These are phyloP conservation scores for Nomada hirtipes DNA, from an alignment of 2,888 invertebrate species.

Conservation along the genomic window DNA sequence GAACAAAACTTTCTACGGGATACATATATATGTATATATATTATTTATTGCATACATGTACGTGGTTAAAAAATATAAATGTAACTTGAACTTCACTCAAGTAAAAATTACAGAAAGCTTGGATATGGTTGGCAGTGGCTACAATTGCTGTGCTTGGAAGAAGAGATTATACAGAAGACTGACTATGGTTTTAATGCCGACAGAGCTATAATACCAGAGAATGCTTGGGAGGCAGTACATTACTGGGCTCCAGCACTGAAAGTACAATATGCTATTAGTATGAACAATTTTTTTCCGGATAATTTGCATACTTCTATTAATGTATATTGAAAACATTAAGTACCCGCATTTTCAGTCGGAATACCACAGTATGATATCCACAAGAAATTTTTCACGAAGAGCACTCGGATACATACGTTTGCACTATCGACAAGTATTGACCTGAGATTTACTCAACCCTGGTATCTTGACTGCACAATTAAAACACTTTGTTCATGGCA, in stretches of 20 bases:
- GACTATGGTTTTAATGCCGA: slow-evolving; percentile 13
- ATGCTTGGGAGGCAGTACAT: slow-evolving; percentile 63
- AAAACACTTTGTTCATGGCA: slow-evolving; percentile 69
- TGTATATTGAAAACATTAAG: too few relatives aligned
- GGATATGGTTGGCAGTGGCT: slow-evolving; percentile 70
- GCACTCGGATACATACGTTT: slow-evolving; percentile 68
- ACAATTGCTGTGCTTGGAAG: slow-evolving; percentile 67
- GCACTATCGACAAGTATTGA: slow-evolving; percentile 65
- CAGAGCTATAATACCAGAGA: slow-evolving; percentile 59
- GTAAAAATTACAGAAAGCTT: slow-evolving; percentile 53
- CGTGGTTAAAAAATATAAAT: background rate
- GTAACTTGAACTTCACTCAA: background rate
- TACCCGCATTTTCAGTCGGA: slow-evolving; percentile 56
- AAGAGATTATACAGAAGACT: slow-evolving; percentile 52
- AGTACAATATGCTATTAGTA: slow-evolving; percentile 71
- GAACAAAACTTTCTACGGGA: too few relatives aligned
- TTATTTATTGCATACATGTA: background rate
- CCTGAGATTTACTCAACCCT: slow-evolving; percentile 64
- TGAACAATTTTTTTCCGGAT: background rate
- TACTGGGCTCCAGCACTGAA: slow-evolving; percentile 64
- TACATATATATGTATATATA: background rate
- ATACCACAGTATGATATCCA: slow-evolving; percentile 68
- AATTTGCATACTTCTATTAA: background rate
- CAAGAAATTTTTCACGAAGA: slow-evolving; percentile 63
- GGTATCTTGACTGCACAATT: slow-evolving; percentile 70